Evolutionary conservation across 2,113 vertebrate species (phyloP), one percentile per base, ranked within the genome.

Genomic region (Nycticorax nycticorax): DNA sequence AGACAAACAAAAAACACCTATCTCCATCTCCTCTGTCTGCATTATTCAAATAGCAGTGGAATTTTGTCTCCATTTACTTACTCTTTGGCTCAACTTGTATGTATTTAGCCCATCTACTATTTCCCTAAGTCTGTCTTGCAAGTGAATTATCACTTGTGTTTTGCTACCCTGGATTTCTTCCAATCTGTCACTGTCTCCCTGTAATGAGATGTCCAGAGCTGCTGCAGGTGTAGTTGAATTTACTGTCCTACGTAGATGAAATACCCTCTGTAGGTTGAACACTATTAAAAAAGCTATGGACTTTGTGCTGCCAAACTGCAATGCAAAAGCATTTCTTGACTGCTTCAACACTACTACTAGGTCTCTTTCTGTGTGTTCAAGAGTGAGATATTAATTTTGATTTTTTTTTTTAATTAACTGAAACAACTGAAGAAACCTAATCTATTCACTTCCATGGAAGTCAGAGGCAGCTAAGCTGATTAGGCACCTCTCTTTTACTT

Each of bases 151-250:
- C 71, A 71, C 24, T 87, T 89, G 45, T 79, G 55, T 43, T 95
- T 86, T 68, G 32, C 59, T 74, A 47, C 33, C 19, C 19, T 43
- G 24, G 15, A 64, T 87, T 87, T 73, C 57, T 79, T 96, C 76
- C 77, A 35, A 45, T 92, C 37, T 93, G 53, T 95, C 69, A 69
- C 66, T 69, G 48, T 85, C 62, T 59, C 33, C 14, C 8, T 91
- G 53, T 87, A 93, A 93, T 62, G 77, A 96, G 83, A 85, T 83
- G 69, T 92, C 77, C 91, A 87, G 79, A 87, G 57, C 21, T 53
- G 77, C 43, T 78, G 53, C 48, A 96, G 41, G 24, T 93, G 30
- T 57, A 56, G 79, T 50, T 87, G 60, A 89, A 89, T 94, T 95
- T 94, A 87, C 87, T 81, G 33, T 41, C 60, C 57, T 62, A 68